Evolutionary conservation across 2,113 vertebrate genomes (phyloP), one percentile per base, ranked within the genome.

Genomic region (Haemorhous mexicanus): DNA sequence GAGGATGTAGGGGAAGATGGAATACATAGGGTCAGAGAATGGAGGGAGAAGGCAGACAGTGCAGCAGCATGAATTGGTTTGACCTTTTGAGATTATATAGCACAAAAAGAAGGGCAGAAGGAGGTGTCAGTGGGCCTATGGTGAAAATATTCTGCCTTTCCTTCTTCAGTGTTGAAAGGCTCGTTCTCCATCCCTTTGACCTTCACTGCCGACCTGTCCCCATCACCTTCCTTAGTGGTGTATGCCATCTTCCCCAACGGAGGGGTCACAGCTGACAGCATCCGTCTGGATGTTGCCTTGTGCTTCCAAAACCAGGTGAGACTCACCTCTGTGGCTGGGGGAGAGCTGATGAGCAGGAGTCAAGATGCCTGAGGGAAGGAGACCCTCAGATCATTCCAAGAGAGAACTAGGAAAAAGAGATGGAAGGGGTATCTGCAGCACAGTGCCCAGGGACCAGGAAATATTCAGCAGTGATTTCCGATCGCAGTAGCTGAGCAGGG

Each of bases 221-320:
- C 98, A 11, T 62, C 84, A 2, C 89, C 98, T 67, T 97, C 98
- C 77, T 85, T 98, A 30, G 70, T 99, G 81, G 97, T 96, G 9
- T 99, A 98, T 0, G 37, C 96, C 50, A 78, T 98, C 70, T 98
- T 99, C 21, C 98, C 98, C 76, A 98, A 10, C 5, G 95, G 98
- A 89, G 97, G 89, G 2, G 87, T 99, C 37, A 86, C 98, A 28
- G 98, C 98, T 26, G 90, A 98, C 87, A 98, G 90, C 79, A 90
- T 74, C 21, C 94, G 47, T 19, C 98, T 99, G 49, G 39, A 96
- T 33, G 96, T 97, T 2, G 97, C 98, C 89, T 98, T 98, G 91
- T 99, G 98, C 92, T 99, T 99, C 83, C 90, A 88, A 67, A 98
- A 98, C 85, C 97, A 98, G 98, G 98, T 99, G 81, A 97, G 90